Base-by-base conservation (phyloP, 2,113 vertebrate species). In the Syrrhaptes paradoxus region DNA sequence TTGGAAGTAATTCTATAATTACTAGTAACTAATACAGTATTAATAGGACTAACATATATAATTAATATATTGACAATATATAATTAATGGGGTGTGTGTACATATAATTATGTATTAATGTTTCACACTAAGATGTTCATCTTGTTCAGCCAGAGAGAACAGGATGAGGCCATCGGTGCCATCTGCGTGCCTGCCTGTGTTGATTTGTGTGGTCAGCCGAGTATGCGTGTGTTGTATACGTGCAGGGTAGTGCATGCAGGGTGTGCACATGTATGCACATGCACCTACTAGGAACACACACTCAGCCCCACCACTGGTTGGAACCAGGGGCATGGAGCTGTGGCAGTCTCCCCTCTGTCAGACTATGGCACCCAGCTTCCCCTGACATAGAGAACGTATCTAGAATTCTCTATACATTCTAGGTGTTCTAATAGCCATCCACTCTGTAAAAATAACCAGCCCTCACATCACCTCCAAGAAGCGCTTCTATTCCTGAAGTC, bases 191-290 rank as follows among this genome's bases (percentile, higher is more conserved):
- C 25, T 55, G 45, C 45, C 49, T 51, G 28, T 41, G 57, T 17
- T 68, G 63, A 61, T 43, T 63, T 45, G 14, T 1, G 0, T 24
- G 84, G 34, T 31, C 68, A 91, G 55, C 8, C 6, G 1, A 36
- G 45, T 17, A 15, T 1, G 6, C 2, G 3, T 20, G 11, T 49
- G 49, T 9, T 61, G 41, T 8, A 10, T 6, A 28, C 0, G 0
- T 18, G 41, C 4, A 2, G 45, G 16, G 31, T 6, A 5, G 21
- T 21, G 16, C 4, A 4, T 18, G 57, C 26, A 61, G 43, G n/a
- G 28, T 24, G 12, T 13, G 16, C 9, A 4, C 2, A 4, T 45
- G 14, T 43, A 7, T 7, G 5, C 31, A 58, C 31, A 26, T 8
- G 13, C 1, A 1, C 41, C 22, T 8, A 43, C n/a, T 63, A 9